Conservation (phyloP, 2,888 invertebrate species). For the Blera fallax region DNA sequence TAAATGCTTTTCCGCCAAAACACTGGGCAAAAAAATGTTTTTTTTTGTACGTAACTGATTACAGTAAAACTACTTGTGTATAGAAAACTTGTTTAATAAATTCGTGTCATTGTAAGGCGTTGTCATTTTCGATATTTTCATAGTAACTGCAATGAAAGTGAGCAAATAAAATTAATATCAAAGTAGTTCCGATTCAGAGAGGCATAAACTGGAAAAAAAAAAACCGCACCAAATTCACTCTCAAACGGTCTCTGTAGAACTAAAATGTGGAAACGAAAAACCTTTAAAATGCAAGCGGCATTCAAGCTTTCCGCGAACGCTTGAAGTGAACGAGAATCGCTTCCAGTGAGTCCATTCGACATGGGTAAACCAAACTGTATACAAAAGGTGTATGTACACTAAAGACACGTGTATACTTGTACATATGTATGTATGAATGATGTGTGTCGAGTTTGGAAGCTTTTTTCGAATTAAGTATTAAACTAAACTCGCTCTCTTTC, state of each 20-base stretch:
- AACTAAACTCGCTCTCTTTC: neutral
- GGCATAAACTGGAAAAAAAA: neutral
- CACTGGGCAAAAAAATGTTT: neutral
- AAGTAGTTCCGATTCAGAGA: neutral
- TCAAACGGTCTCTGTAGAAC: neutral
- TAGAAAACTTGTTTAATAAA: neutral
- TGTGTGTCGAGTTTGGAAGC: neutral
- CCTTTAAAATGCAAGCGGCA: neutral
- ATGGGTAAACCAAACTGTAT: neutral
- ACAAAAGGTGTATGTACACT: no score
- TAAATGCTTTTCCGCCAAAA: slow-evolving; percentile 33
- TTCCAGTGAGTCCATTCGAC: slow-evolving; percentile 3
- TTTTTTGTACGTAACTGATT: neutral
- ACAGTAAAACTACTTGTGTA: neutral
- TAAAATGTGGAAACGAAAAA: neutral
- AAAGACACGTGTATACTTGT: no score
- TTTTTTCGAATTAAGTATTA: neutral
- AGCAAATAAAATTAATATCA: neutral
- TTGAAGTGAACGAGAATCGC: neutral
- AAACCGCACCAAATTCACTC: neutral
- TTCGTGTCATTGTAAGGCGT: neutral
- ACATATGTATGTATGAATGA: neutral
- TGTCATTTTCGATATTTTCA: neutral
- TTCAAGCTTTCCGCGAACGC: neutral
- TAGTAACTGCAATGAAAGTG: neutral